These are phyloP conservation scores for Nomada ruficornis DNA, from an alignment of 2,888 invertebrate species.

Conservation along the genomic window DNA sequence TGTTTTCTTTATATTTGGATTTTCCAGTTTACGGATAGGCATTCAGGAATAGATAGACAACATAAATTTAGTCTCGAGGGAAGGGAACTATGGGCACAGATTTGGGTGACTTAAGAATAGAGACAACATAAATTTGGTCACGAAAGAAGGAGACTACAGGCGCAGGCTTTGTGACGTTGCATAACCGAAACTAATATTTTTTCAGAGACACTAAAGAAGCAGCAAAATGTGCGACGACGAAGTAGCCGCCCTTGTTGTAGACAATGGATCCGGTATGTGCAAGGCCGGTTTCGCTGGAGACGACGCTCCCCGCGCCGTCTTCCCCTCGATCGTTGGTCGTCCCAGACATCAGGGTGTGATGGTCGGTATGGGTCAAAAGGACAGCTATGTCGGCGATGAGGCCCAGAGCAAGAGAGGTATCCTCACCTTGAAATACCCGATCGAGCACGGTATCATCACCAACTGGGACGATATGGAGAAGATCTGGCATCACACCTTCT, in stretches of 20 bases:
- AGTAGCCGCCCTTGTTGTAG: slow-evolving; percentile 95
- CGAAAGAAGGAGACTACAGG: neutral
- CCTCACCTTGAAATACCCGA: slow-evolving; percentile 95
- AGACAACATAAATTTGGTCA: neutral
- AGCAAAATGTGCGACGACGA: slow-evolving; percentile 98
- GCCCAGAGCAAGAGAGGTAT: slow-evolving; percentile 94
- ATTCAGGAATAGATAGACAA: neutral
- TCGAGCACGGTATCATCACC: slow-evolving; percentile 97
- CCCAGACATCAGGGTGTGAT: slow-evolving; percentile 91
- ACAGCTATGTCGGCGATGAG: slow-evolving; percentile 94
- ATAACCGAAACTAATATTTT: slow-evolving; percentile 28
- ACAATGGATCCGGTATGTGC: slow-evolving; percentile 94
- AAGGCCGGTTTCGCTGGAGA: slow-evolving; percentile 90
- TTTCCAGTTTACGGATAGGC: too few species aligned
- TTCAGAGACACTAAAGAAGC: slow-evolving; percentile 86
- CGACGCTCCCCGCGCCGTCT: slow-evolving; percentile 94
- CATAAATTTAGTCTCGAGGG: neutral
- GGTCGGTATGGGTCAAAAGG: slow-evolving; percentile 90
- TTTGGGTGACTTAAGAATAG: too few species aligned
- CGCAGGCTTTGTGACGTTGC: neutral
- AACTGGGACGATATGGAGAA: slow-evolving; percentile 99
- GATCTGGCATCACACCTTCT: slow-evolving; percentile 99
- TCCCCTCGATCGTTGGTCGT: slow-evolving; percentile 95
- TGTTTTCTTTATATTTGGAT: too few species aligned
- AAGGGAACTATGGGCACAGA: neutral